Evolutionary conservation across 2,113 vertebrate genomes (phyloP), one percentile per base, ranked within the genome.

Genomic region (Tinamus guttatus): DNA sequence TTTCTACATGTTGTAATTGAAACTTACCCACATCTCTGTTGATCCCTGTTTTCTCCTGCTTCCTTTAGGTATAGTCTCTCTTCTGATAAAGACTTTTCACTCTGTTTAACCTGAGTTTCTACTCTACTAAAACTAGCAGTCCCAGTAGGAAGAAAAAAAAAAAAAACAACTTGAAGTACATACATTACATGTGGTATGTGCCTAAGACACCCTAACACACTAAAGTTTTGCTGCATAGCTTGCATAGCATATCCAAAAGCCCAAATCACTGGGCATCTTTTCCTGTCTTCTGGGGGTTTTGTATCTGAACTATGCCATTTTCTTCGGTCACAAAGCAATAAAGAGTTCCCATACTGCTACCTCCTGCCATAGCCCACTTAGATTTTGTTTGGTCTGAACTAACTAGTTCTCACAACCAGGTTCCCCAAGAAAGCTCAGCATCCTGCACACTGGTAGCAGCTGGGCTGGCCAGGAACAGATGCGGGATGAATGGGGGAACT

Each of bases 271-370:
- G 38, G 24, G 16, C 41, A 63, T 17, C n/a, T 91, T 40, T 51
- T 86, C 56, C 63, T 52, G 32, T 47, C 2, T 0, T 32, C 65
- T 27, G 13, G 5, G 8, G 11, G 4, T 25, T 84, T 58, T 62
- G 69, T 28, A 7, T 64, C 51, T 65, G 45, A 54, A 41, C 41
- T 11, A 10, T 3, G 28, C 22, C 40, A 14, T 8, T 45, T 68
- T 34, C 34, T 86, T 63, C 0, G 0, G 19, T 79, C 38, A 64
- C 0, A 0, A 63, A 24, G 16, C 38, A 18, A 62, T 16, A 0
- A 0, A 88, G 54, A 63, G 11, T 10, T 74, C 54, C 63, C 25
- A 28, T 17, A 19, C 34, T 38, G 30, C 27, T 68, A 54, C 24
- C 27, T 86, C 40, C 56, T 63, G 45, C 51, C 62, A 27, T 8